Percentiles rank a stretch among this genome's conserved stretches.
Evolutionary conservation across 1,140 invertebrate species (phyloP).

Genomic region (Daktulosphaira vitifoliae): DNA sequence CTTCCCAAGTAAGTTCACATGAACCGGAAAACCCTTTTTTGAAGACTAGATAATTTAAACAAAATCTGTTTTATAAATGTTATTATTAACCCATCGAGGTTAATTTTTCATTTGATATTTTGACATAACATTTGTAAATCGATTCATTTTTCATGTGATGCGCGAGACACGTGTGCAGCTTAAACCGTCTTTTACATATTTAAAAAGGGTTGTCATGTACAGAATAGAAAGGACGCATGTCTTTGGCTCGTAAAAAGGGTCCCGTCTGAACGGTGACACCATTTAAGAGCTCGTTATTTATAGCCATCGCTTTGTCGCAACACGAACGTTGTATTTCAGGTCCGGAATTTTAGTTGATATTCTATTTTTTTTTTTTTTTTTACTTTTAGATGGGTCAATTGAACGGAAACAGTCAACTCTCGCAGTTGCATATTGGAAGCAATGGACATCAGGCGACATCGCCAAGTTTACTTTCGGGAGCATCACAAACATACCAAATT

Average conservation of each 20-base stretch:
- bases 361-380: not conserved
- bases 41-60: too few species aligned
- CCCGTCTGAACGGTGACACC: not conserved
- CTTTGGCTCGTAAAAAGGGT: conserved; percentile 16
- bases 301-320: not conserved
- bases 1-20: conserved; percentile 34
- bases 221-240: too few species aligned
- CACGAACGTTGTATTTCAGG: not conserved
- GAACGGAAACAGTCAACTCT: conserved; percentile 11
- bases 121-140: too few species aligned
- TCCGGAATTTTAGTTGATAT: too few species aligned
- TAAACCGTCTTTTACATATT: too few species aligned
- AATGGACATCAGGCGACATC: conserved; percentile 20
- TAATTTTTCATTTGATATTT: too few species aligned
- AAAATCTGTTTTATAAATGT: too few species aligned
- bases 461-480: conserved; percentile 5
- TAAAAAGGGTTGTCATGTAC: too few species aligned
- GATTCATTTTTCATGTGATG: too few species aligned
- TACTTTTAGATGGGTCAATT: conserved; percentile 16
- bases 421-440: conserved; percentile 5
- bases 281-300: conserved; percentile 17
- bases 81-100: too few species aligned
- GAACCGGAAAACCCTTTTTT: too few species aligned
- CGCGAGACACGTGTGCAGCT: too few species aligned
- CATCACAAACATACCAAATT: conserved; percentile 34